phyloP scores from a whole-genome alignment of 2,797 vertebrate genomes.

The Hipposideros larvatus region DNA sequence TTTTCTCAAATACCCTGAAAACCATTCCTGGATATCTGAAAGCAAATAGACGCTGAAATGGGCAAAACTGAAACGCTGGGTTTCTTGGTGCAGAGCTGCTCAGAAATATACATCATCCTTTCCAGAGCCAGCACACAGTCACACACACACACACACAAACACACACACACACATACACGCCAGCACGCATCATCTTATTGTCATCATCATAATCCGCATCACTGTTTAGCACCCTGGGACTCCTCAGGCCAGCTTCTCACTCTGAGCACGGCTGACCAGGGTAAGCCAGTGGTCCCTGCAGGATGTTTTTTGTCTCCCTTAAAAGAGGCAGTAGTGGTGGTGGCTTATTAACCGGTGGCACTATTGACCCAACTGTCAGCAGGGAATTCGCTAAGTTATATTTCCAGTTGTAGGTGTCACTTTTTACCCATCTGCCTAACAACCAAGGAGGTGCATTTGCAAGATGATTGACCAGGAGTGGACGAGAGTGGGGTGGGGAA shows the following conservation, averaged over 20 bases:
- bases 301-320: too few species aligned
- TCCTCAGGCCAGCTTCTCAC: too few species aligned
- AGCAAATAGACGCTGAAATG: not conserved
- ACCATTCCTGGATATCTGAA: slow-evolving; percentile 60
- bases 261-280: too few species aligned
- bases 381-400: not conserved
- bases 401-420: not conserved
- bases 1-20: slow-evolving; percentile 64
- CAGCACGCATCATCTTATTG: not conserved
- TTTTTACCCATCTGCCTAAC: not conserved
- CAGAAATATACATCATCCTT: too few species aligned
- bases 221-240: too few species aligned
- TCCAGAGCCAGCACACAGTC: not conserved
- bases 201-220: not conserved
- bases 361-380: not conserved
- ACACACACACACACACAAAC: not conserved
- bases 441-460: not conserved
- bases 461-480: not conserved
- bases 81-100: slow-evolving; percentile 51
- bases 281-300: too few species aligned
- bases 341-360: not conserved
- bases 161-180: not conserved
- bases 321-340: too few species aligned
- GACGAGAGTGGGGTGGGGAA: too few species aligned
- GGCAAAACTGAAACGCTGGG: slow-evolving; percentile 17